phyloP scores from a whole-genome alignment of 2,888 invertebrate species.

The Phortica okadai region DNA sequence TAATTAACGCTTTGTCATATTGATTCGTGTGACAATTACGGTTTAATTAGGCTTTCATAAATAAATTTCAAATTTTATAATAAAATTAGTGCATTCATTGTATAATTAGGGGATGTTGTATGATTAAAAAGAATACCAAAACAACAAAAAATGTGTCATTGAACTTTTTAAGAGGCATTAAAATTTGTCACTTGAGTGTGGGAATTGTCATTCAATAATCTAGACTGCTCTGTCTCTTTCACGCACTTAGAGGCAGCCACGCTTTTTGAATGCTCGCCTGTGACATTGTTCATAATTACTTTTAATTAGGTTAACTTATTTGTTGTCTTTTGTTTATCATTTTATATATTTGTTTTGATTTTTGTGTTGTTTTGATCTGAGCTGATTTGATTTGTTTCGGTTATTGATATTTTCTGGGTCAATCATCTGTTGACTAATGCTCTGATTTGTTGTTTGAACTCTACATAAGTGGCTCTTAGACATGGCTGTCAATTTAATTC shows the following conservation, averaged over 20 bases:
- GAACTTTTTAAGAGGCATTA: conserved; percentile 12
- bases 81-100: not conserved
- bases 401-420: conserved; percentile 1
- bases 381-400: not conserved
- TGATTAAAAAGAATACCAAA: not conserved
- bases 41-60: not conserved
- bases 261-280: not conserved
- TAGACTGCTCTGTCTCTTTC: not conserved
- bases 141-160: conserved; percentile 5
- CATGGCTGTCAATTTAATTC: not conserved
- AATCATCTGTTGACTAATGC: not conserved
- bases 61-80: no score
- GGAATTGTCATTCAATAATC: not conserved
- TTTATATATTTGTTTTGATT: no score
- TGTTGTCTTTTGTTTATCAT: not conserved
- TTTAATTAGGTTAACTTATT: not conserved
- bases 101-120: not conserved
- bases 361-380: no score
- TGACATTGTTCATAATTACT: not conserved
- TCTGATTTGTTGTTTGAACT: not conserved
- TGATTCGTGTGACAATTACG: conserved; percentile 2
- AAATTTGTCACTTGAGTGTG: conserved; percentile 25
- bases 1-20: not conserved
- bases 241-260: not conserved
- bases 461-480: not conserved